A percentile compares a stretch with the other conserved stretches of the same genome.
These are phyloP conservation scores for Hymenochirus boettgeri DNA, from an alignment of 2,113 vertebrate species.

Conservation along the genomic window DNA sequence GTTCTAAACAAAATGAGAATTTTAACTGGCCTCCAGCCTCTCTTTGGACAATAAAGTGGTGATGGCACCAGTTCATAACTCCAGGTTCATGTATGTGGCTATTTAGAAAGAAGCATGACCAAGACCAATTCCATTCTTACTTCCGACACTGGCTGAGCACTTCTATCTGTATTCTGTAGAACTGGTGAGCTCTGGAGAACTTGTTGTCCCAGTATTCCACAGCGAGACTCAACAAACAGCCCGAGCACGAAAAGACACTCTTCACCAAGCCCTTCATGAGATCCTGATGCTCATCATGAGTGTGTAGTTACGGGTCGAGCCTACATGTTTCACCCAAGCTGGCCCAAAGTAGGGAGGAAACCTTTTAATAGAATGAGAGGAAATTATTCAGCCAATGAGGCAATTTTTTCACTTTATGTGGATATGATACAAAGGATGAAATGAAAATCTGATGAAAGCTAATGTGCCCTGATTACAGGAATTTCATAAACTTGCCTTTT, in stretches of 20 bases:
- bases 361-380: no score
- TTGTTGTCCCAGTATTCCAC: conserved; percentile 93
- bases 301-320: conserved; percentile 89
- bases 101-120: no score
- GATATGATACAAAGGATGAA: no score
- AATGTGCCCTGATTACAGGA: no score
- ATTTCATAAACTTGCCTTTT: conserved; percentile 81
- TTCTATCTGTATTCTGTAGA: conserved; percentile 86
- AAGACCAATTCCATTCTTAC: conserved; percentile 48
- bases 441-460: no score
- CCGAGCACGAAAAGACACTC: conserved; percentile 90
- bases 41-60: no score
- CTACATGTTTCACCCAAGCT: conserved; percentile 96
- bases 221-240: conserved; percentile 79
- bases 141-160: conserved; percentile 58
- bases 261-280: conserved; percentile 92
- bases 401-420: no score
- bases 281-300: conserved; percentile 95
- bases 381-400: no score
- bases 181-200: conserved; percentile 78
- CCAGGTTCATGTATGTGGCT: no score
- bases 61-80: no score
- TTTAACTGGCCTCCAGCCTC: no score
- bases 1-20: no score
- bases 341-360: conserved; percentile 92